A percentile compares a stretch with the other conserved stretches of the same genome.
phyloP scores from a whole-genome alignment of 2,797 vertebrate genomes.

The Poeciliopsis paucimaculata region DNA sequence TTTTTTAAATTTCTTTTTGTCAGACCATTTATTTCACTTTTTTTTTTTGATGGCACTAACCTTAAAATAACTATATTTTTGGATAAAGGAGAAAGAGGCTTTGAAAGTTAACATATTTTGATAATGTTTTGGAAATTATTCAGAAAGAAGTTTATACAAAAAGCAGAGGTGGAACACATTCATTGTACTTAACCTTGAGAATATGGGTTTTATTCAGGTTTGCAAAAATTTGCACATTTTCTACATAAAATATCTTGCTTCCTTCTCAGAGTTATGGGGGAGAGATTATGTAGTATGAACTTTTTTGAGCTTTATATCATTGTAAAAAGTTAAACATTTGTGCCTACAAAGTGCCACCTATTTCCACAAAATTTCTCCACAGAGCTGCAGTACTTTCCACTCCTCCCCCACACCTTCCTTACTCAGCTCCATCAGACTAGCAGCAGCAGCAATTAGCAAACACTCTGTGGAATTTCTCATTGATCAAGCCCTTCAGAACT shows the following conservation, averaged over 20 bases:
- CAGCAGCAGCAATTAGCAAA: too few species aligned
- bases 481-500: too few species aligned
- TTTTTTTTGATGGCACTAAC: neutral
- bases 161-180: neutral
- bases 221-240: neutral
- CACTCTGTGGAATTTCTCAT: too few species aligned
- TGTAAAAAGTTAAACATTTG: too few species aligned
- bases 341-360: too few species aligned
- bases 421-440: too few species aligned
- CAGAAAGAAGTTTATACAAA: neutral
- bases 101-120: neutral
- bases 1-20: too few species aligned
- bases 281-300: too few species aligned
- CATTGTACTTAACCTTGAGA: neutral
- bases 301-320: too few species aligned
- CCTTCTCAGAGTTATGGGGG: neutral
- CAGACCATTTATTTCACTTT: neutral
- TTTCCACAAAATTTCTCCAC: too few species aligned
- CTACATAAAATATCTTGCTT: neutral
- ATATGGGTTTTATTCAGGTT: neutral
- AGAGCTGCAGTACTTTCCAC: too few species aligned
- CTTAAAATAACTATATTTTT: neutral
- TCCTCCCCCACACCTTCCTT: too few species aligned
- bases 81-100: neutral
- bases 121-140: neutral